Conservation (phyloP, 2,797 vertebrate genomes). For the Cygnus olor region DNA sequence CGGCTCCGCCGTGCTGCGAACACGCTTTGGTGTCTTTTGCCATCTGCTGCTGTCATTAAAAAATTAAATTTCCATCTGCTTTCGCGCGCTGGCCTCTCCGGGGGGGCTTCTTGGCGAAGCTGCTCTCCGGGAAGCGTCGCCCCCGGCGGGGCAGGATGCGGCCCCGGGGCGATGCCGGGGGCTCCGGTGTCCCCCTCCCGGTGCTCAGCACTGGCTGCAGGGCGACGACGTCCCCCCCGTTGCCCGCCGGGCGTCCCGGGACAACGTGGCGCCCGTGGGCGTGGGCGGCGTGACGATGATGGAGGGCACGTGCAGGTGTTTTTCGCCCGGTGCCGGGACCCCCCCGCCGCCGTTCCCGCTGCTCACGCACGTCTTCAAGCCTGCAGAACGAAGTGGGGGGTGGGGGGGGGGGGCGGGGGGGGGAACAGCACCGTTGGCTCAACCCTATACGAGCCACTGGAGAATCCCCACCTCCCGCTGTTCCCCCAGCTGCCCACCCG, state of each 20-base stretch:
- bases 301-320: conserved; percentile 76
- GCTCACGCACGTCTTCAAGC: conserved; percentile 77
- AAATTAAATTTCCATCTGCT: conserved; percentile 81
- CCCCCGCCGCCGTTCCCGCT: not conserved
- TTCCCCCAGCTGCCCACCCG: rapidly evolving
- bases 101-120: not conserved
- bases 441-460: not conserved
- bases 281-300: conserved; percentile 83
- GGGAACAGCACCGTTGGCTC: not conserved
- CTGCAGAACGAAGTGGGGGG: conserved; percentile 28
- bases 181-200: not conserved
- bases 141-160: not conserved
- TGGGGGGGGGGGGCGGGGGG: too few relatives aligned
- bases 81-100: conserved; percentile 63
- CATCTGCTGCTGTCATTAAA: conserved; percentile 83
- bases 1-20: conserved; percentile 66
- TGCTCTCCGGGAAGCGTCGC: not conserved
- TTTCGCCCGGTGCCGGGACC: not conserved
- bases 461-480: not conserved
- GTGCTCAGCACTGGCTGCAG: not conserved
- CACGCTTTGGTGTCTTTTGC: conserved; percentile 77
- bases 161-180: not conserved
- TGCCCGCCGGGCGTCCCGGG: conserved; percentile 16
- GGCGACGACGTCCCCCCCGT: not conserved
- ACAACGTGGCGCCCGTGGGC: conserved; percentile 67